Percentiles rank a stretch among this genome's conserved stretches.
phyloP scores from a whole-genome alignment of 2,113 vertebrate genomes.

The Vanacampus margaritifer region DNA sequence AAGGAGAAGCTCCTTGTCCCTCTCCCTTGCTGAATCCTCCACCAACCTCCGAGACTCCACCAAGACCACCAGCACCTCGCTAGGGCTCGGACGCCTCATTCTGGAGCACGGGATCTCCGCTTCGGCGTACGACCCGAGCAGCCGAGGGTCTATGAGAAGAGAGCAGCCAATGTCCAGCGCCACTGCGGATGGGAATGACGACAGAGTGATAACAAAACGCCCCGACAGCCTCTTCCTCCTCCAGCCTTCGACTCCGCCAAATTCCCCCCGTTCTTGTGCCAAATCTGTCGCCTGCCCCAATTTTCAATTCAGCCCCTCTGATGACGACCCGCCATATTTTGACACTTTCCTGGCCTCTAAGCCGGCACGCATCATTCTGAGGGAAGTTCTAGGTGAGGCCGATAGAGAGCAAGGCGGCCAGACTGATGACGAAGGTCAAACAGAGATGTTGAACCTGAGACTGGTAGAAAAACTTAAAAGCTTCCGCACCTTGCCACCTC shows the following conservation, averaged over 20 bases:
- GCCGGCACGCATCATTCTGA: slow-evolving; percentile 90
- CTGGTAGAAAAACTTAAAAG: slow-evolving; percentile 93
- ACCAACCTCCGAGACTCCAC: slow-evolving; percentile 93
- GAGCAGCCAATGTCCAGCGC: neutral
- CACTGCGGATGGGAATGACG: neutral
- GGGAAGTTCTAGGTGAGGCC: slow-evolving; percentile 83
- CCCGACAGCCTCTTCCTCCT: slow-evolving; percentile 63
- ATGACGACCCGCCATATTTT: slow-evolving; percentile 73
- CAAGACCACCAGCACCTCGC: slow-evolving; percentile 91
- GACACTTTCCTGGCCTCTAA: slow-evolving; percentile 93
- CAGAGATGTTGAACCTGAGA: slow-evolving; percentile 85
- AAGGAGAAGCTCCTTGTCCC: slow-evolving; percentile 90
- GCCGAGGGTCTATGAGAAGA: slow-evolving; percentile 67
- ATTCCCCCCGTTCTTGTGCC: slow-evolving; percentile 66
- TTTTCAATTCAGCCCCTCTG: slow-evolving; percentile 85
- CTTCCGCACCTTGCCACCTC: slow-evolving; percentile 75
- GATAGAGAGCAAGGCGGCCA: slow-evolving; percentile 57
- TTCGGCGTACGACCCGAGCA: slow-evolving; percentile 86
- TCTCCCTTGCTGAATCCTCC: slow-evolving; percentile 89
- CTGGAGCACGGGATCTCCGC: slow-evolving; percentile 91
- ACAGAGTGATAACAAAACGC: slow-evolving; percentile 9
- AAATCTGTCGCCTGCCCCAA: slow-evolving; percentile 28
- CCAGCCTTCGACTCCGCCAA: slow-evolving; percentile 83
- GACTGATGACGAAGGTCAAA: slow-evolving; percentile 82
- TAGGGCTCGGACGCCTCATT: slow-evolving; percentile 89